Base-by-base conservation (phyloP, 2,888 invertebrate genomes). In the Oscheius sp. region DNA sequence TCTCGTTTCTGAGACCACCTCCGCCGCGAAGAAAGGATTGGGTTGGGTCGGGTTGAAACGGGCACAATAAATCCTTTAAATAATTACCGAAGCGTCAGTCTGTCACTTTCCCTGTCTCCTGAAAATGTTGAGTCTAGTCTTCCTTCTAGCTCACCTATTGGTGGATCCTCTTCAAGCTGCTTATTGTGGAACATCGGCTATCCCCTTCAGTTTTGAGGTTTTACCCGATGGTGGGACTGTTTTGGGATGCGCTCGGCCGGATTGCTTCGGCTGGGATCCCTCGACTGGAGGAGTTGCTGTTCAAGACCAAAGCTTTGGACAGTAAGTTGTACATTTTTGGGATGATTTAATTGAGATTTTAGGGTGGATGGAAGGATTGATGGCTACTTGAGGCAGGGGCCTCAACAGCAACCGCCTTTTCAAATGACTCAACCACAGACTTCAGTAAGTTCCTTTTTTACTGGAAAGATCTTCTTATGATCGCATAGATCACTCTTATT, bases 141-240 rank as follows among this genome's bases (percentile, higher is more conserved):
- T 42, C 42, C 4, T 42, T 42, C 4, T 8, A 3, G 17, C 3
- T 42, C 10, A 42, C 3, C n/a, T 42, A 20, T 20, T 42, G 42
- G 3, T 42, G n/a, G 3, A 3, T 17, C 52, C 52, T 3, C 5
- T 15, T 2, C n/a, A 45, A 2, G 63, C 63, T 10, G 63, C 63
- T 17, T 63, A 63, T 17, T 63, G 63, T 46, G 63, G 63, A 12
- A 31, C 29, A 17, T 63, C 63, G 1, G 31, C 63, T 12, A 63
- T 63, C 46, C 63, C 63, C n/a, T 63, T 10, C 20, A 12, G 17
- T 27, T 63, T 63, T 29, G 63, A 63, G 48, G 63, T 63, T 25
- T 23, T 63, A 12, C 63, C 63, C 20, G 48, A 63, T 12, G 63
- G 63, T 1, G 12, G 29, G n/a, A 33, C 39, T 6, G 20, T 45